phyloP scores from a whole-genome alignment of 2,888 invertebrate species.

The Philonicus albiceps region DNA sequence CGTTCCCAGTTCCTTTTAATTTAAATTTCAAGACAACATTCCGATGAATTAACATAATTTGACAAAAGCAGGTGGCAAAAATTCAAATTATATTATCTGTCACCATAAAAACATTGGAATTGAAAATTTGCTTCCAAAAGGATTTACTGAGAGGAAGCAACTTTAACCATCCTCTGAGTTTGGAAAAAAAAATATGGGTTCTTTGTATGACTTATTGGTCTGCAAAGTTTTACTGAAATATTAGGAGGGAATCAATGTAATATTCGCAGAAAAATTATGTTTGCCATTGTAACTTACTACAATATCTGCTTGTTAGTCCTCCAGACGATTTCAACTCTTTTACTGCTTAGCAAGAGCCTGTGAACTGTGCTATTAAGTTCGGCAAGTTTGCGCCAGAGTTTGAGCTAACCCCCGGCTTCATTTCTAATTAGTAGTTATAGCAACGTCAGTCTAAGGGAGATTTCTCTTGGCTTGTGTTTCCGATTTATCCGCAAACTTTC shows the following conservation, averaged over 20 bases:
- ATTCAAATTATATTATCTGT: background rate
- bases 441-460: background rate
- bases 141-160: background rate
- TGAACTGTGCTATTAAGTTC: background rate
- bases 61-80: background rate
- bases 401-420: background rate
- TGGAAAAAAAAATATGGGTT: background rate
- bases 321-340: background rate
- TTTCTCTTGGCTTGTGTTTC: slow-evolving; percentile 13
- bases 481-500: slow-evolving; percentile 21
- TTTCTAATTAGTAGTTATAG: slow-evolving; percentile 23
- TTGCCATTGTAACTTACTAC: background rate
- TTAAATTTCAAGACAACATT: background rate
- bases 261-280: background rate
- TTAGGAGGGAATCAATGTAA: background rate
- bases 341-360: background rate
- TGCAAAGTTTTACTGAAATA: background rate
- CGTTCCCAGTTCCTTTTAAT: background rate
- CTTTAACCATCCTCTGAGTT: background rate
- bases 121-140: background rate
- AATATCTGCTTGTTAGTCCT: background rate
- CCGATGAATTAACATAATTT: background rate
- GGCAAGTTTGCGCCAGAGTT: background rate
- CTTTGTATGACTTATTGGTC: background rate
- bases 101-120: background rate